A percentile compares a stretch with the other conserved stretches of the same genome.
These are phyloP conservation scores for Cariama cristata DNA, from an alignment of 2,113 vertebrate genomes.

Conservation along the genomic window DNA sequence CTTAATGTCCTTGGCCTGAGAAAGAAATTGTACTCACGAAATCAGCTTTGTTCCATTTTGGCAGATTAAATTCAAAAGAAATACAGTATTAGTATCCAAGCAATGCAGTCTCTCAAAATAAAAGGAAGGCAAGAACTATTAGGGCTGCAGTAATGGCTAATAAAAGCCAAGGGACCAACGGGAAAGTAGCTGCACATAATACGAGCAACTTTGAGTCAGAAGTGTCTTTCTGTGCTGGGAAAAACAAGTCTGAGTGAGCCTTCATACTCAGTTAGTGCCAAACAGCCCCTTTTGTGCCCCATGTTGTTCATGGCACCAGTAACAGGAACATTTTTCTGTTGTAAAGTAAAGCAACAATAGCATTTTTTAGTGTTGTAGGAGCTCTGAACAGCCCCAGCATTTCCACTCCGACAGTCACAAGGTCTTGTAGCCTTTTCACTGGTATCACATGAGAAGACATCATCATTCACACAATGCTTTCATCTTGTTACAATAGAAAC, in stretches of 20 bases:
- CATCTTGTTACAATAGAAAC: not conserved
- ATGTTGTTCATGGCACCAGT: not conserved
- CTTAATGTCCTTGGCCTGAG: not conserved
- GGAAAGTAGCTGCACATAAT: not conserved
- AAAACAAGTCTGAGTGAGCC: not conserved
- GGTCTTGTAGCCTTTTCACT: not conserved
- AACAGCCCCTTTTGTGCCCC: not conserved
- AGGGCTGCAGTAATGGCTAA: not conserved
- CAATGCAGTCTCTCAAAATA: constrained; percentile 22
- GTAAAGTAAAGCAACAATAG: not conserved
- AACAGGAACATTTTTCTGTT: not conserved
- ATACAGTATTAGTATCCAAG: constrained; percentile 18
- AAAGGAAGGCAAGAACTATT: constrained; percentile 5
- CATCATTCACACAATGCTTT: not conserved
- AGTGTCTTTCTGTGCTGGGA: not conserved
- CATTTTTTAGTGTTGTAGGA: not conserved
- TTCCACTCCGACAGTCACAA: not conserved
- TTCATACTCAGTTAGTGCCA: not conserved
- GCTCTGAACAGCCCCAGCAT: not conserved
- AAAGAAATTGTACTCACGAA: constrained; percentile 34
- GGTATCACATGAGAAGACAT: not conserved
- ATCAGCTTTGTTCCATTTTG: constrained; percentile 19
- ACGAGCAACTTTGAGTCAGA: not conserved
- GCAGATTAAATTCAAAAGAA: constrained; percentile 53
- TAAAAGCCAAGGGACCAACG: not conserved